phyloP scores from a whole-genome alignment of 2,113 vertebrate species.

The Scomber colias region DNA sequence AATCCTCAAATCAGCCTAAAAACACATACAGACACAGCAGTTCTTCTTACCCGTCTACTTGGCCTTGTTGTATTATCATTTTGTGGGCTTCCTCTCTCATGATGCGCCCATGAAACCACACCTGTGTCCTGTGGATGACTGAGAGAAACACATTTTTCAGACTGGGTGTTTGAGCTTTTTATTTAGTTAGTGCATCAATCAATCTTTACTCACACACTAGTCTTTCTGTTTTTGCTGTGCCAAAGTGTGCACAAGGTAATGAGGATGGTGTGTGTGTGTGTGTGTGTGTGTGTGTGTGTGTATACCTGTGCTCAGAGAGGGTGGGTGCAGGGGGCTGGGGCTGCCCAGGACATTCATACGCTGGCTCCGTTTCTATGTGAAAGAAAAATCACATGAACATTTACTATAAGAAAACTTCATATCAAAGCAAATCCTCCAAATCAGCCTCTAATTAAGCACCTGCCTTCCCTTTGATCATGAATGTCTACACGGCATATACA shows the following conservation, averaged over 20 bases:
- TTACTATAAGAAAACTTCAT: not conserved
- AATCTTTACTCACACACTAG: not conserved
- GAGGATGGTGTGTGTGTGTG: not conserved
- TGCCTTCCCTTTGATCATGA: not conserved
- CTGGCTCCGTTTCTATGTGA: constrained; percentile 91
- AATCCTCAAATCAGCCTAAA: not conserved
- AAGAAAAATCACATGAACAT: not conserved
- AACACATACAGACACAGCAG: no score
- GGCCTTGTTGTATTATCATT: constrained; percentile 96
- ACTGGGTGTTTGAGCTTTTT: not conserved
- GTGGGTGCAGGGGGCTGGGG: constrained; percentile 94
- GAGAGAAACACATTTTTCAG: constrained; percentile 8
- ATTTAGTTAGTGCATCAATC: not conserved
- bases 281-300: not conserved
- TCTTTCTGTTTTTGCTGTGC: not conserved
- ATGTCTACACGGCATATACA: no score
- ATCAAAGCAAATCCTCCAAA: not conserved
- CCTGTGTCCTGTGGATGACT: constrained; percentile 98
- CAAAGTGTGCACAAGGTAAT: not conserved
- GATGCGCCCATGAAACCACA: constrained; percentile 98
- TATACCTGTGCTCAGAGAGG: constrained; percentile 92
- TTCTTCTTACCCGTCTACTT: constrained; percentile 93
- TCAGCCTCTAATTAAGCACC: not conserved
- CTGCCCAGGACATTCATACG: constrained; percentile 95
- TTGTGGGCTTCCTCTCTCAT: constrained; percentile 96